Conservation (phyloP, 1,140 invertebrate species). For the Cyclina sinensis region DNA sequence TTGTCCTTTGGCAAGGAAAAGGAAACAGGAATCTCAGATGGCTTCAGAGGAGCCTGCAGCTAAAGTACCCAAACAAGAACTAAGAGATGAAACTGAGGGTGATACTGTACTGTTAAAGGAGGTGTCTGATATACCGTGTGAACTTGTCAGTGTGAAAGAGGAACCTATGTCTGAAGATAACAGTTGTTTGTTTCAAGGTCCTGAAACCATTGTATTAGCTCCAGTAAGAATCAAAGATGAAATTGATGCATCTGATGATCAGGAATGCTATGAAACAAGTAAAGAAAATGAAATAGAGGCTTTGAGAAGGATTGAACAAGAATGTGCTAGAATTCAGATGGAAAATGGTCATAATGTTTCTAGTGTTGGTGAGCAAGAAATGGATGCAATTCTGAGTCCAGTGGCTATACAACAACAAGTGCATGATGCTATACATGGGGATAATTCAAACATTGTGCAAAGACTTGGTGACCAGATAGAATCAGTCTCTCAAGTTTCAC, state of each 20-base stretch:
- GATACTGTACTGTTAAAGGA: slow-evolving; percentile 55
- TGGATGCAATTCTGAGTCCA: slow-evolving; percentile 10
- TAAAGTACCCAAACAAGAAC: slow-evolving; percentile 29
- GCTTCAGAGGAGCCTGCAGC: background rate
- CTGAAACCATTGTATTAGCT: slow-evolving; percentile 90
- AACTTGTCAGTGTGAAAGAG: slow-evolving; percentile 42
- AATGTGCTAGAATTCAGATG: slow-evolving; percentile 16
- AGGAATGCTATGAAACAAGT: slow-evolving; percentile 26
- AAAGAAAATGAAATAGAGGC: slow-evolving; percentile 60
- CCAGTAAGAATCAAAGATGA: slow-evolving; percentile 38
- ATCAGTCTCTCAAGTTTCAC: background rate
- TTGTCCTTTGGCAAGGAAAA: slow-evolving; percentile 26
- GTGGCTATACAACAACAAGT: slow-evolving; percentile 50
- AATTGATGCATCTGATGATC: slow-evolving; percentile 33
- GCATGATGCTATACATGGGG: slow-evolving; percentile 47
- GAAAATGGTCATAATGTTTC: slow-evolving; percentile 13
- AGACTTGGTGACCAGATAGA: background rate
- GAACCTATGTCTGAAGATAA: slow-evolving; percentile 57
- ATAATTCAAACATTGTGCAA: background rate
- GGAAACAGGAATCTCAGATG: background rate
- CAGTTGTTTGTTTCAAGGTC: slow-evolving; percentile 92
- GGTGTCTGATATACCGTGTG: slow-evolving; percentile 38
- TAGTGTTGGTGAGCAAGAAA: background rate
- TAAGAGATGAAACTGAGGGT: slow-evolving; percentile 60
- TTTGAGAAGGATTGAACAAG: slow-evolving; percentile 40